Conservation (phyloP, 2,888 invertebrate species). For the Spodoptera exigua region DNA sequence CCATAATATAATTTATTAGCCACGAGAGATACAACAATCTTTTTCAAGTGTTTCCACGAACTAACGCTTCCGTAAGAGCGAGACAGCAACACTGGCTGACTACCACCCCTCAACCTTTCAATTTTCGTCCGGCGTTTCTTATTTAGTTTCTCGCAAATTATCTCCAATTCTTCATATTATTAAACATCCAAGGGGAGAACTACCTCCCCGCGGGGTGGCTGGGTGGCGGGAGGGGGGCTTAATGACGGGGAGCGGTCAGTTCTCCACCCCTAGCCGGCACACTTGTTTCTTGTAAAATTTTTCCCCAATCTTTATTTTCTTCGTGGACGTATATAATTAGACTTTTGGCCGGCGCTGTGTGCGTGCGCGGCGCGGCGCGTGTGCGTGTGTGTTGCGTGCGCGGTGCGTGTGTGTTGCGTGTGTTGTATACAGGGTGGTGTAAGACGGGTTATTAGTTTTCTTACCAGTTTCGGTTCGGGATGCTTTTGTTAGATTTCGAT, state of each 20-base stretch:
- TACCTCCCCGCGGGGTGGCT: constrained; percentile 72
- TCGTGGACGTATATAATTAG: constrained; percentile 89
- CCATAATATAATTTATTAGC: constrained; percentile 32
- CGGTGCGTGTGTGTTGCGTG: constrained; percentile 49
- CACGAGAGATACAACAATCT: constrained; percentile 28
- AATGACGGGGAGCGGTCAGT: constrained; percentile 88
- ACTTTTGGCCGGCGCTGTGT: constrained; percentile 64
- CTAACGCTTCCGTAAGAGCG: constrained; percentile 60
- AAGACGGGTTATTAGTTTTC: constrained; percentile 89
- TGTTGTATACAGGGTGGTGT: constrained; percentile 71
- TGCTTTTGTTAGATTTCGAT: constrained; percentile 89
- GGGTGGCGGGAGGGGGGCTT: constrained; percentile 75
- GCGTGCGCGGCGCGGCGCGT: constrained; percentile 60
- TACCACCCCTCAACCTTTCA: constrained; percentile 79
- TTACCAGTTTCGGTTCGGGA: constrained; percentile 82
- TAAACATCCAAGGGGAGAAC: constrained; percentile 87
- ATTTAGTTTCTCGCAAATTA: constrained; percentile 90
- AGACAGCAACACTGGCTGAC: constrained; percentile 49
- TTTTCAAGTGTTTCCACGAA: constrained; percentile 41
- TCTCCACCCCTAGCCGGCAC: constrained; percentile 79
- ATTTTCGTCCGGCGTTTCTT: constrained; percentile 88
- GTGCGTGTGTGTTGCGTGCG: constrained; percentile 55
- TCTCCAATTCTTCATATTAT: constrained; percentile 90
- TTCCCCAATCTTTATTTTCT: constrained; percentile 89
- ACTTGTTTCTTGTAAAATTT: constrained; percentile 89